Percentiles rank a stretch among this genome's conserved stretches.
Evolutionary conservation across 2,797 vertebrate genomes (phyloP).

Genomic region (Ptychadena robeensis): DNA sequence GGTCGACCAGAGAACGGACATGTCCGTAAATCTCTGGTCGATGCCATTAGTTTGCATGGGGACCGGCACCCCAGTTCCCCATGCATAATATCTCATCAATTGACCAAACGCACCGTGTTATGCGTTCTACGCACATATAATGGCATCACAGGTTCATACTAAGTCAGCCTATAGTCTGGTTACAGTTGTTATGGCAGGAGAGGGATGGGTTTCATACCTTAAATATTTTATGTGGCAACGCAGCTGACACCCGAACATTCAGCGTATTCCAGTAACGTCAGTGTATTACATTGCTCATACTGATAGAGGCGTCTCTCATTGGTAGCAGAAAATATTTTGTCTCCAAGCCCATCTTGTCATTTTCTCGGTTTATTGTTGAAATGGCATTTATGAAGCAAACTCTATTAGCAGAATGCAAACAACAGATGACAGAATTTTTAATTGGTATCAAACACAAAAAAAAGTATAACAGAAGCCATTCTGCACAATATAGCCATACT

Average conservation of each 20-base stretch:
- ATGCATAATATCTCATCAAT: too few species aligned
- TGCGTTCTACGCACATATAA: too few species aligned
- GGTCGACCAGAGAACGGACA: too few species aligned
- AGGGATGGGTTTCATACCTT: not conserved
- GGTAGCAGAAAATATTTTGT: not conserved
- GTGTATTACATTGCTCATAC: not conserved
- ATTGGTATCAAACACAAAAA: constrained; percentile 18
- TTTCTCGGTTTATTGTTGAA: not conserved
- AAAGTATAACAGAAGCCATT: not conserved
- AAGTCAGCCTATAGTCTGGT: not conserved
- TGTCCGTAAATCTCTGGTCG: too few species aligned
- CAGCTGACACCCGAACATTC: not conserved
- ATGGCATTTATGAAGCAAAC: not conserved
- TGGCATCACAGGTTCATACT: not conserved
- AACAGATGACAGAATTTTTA: constrained; percentile 32
- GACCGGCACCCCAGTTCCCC: too few species aligned
- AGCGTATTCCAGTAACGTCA: not conserved
- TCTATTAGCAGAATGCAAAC: constrained; percentile 1
- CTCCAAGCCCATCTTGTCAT: too few species aligned
- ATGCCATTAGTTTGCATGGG: too few species aligned
- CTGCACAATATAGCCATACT: too few species aligned
- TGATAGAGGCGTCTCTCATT: not conserved
- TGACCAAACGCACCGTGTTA: too few species aligned
- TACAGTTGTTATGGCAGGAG: not conserved
- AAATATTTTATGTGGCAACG: not conserved